Evolutionary conservation across 2,888 invertebrate genomes (phyloP), one percentile per base, ranked within the genome.

Genomic region (Neuroscelio doddi): DNA sequence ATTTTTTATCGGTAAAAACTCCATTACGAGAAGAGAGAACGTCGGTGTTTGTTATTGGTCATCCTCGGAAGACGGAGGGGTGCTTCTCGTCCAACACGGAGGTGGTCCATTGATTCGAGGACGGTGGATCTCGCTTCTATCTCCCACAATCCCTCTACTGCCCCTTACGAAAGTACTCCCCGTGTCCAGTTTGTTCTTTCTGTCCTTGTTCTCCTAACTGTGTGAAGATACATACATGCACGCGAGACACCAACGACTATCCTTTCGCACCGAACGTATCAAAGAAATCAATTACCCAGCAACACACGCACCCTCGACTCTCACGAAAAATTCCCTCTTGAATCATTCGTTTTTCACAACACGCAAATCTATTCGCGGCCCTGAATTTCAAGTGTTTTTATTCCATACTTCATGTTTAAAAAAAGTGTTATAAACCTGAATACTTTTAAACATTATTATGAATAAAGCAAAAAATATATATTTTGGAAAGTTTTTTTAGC

Each of bases 1-100:
- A 82, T 83, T 83, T 82, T 83, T 83, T 83, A 83, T 82, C 82
- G 80, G 80, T 82, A 80, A 83, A 83, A 83, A 83, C 82, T 82
- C 82, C 81, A 83, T 82, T 82, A 82, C 81, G 80, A 81, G 78
- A 78, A 75, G 76, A 75, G 77, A 77, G 70, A 73, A 67, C 70
- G 74, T 71, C 79, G 77, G 81, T 82, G 81, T 82, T 82, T 82
- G 82, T 82, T 82, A 82, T 81, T 82, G 81, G 82, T 82, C 82
- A 82, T 82, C 80, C 78, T 78, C 74, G 73, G 70, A 73, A 76
- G 78, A 74, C 74, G 72, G 72, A 69, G 73, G 69, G 69, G 68
- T 70, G 70, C 68, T 69, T 73, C 80, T 72, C 79, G 78, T 80
- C 80, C 80, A 74, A 80, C 74, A 72, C 73, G 72, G 77, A 78